These are phyloP conservation scores for Apotomis capreana DNA, from an alignment of 2,888 invertebrate genomes.

Conservation along the genomic window DNA sequence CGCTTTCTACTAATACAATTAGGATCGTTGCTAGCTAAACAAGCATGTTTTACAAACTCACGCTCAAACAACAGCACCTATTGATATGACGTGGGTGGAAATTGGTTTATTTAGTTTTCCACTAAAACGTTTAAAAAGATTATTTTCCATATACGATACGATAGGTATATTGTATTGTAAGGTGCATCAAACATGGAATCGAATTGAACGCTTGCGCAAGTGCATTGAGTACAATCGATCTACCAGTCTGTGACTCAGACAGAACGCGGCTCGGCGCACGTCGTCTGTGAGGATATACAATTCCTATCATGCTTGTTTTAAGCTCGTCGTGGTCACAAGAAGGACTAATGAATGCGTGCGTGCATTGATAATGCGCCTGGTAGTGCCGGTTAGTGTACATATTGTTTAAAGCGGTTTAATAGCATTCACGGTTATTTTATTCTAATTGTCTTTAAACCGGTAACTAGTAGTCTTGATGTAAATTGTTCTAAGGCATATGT, in stretches of 20 bases:
- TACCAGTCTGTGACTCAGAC: conserved; percentile 18
- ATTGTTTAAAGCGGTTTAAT: conserved; percentile 28
- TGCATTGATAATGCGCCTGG: conserved; percentile 27
- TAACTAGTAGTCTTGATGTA: conserved; percentile 2
- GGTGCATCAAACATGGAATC: not conserved
- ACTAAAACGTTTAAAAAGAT: no score
- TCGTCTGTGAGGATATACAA: conserved; percentile 28
- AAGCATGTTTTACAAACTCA: not conserved
- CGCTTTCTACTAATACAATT: not conserved
- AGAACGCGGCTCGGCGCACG: conserved; percentile 7
- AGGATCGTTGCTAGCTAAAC: not conserved
- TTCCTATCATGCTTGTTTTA: conserved; percentile 37
- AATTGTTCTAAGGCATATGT: not conserved
- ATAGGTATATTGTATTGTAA: not conserved
- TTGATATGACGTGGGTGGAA: no score
- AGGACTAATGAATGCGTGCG: conserved; percentile 37
- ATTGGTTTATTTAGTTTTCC: no score
- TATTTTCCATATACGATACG: no score
- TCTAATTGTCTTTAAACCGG: conserved; percentile 7
- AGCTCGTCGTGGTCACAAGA: conserved; percentile 24
- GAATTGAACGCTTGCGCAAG: conserved; percentile 2
- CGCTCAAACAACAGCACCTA: no score
- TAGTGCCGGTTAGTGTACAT: conserved; percentile 13
- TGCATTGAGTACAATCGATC: not conserved
- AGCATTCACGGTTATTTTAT: conserved; percentile 27